Base-by-base conservation (phyloP, 2,888 invertebrate genomes). In the Timema cristinae region DNA sequence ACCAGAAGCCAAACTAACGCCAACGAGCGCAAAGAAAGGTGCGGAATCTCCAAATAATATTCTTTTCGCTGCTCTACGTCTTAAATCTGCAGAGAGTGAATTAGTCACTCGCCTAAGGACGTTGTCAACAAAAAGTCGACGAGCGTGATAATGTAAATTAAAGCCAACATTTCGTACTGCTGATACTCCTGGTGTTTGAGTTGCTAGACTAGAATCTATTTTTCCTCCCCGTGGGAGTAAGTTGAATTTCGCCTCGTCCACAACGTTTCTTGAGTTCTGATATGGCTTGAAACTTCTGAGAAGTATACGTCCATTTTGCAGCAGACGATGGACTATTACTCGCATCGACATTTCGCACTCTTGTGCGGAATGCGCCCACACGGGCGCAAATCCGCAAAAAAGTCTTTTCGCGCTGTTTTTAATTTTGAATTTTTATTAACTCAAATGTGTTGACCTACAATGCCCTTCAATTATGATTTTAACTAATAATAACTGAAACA, bases 1-100 rank as follows among this genome's bases (percentile, higher is more conserved):
- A 6, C 91, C 91, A 8, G 91, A 89, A 10, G 91, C 91, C 76
- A 92, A 81, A 72, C 90, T 90, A 0, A 91, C 88, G 7, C 91
- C 90, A 72, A 92, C 89, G 16, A 92, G 80, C 7, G 91, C 91
- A 79, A 92, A 90, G 77, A 91, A 90, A 7, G 91, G 91, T 9
- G 86, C 87, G 0, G 91, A 89, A 80, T 91, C 89, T 0, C 91
- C 91, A 80, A 86, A 88, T 61, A 90, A 84, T 6, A 90, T 84
- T 75, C 85, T 86, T 77, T 86, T 87, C 0, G 90, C 87, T 0
- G 90, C 88, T 73, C 86, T 85, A 72, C 85, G 84, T 66, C 90
- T 84, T 69, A 90, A 80, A 75, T 89, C 88, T 15, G 87, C 85
- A 0, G 90, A 88, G 68, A 89, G 83, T 72, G 85, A 87, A 75